Evolutionary conservation across 2,113 vertebrate species (phyloP).

Genomic region (Coryphaenoides rupestris): DNA sequence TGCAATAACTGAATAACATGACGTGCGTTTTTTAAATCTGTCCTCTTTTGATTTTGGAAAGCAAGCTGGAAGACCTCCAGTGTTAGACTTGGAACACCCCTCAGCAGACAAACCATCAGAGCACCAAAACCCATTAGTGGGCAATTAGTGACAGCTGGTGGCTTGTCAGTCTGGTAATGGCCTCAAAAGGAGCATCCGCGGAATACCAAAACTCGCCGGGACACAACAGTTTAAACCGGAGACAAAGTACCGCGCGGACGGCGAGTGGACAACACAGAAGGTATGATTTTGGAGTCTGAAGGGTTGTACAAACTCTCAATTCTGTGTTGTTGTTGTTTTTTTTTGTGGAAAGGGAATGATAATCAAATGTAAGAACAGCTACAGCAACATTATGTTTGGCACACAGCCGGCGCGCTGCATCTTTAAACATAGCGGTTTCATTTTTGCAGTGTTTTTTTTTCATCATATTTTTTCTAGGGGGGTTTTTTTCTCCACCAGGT

Average conservation of each 20-base stretch:
- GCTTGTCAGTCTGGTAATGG: conserved; percentile 78
- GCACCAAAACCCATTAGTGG: conserved; percentile 77
- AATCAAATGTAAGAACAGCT: no score
- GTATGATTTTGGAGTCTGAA: no score
- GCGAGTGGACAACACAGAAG: no score
- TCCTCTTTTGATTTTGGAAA: conserved; percentile 73
- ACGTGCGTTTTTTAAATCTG: conserved; percentile 71
- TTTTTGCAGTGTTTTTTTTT: no score
- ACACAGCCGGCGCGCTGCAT: no score
- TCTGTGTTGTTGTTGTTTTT: no score
- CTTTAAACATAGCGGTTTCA: no score
- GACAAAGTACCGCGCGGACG: no score
- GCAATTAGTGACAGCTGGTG: conserved; percentile 83
- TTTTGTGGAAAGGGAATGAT: no score
- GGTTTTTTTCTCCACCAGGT: conserved; percentile 32
- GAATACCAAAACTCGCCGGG: conserved; percentile 67
- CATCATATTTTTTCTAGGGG: no score
- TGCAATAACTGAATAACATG: conserved; percentile 66
- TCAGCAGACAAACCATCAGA: conserved; percentile 72
- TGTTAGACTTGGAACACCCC: conserved; percentile 71
- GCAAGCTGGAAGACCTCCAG: conserved; percentile 70
- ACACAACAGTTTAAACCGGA: conserved; percentile 50
- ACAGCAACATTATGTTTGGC: no score
- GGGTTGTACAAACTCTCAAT: no score
- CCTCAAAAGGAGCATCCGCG: conserved; percentile 68